phyloP scores from a whole-genome alignment of 2,888 invertebrate species.

The Neoitamus cyanurus region DNA sequence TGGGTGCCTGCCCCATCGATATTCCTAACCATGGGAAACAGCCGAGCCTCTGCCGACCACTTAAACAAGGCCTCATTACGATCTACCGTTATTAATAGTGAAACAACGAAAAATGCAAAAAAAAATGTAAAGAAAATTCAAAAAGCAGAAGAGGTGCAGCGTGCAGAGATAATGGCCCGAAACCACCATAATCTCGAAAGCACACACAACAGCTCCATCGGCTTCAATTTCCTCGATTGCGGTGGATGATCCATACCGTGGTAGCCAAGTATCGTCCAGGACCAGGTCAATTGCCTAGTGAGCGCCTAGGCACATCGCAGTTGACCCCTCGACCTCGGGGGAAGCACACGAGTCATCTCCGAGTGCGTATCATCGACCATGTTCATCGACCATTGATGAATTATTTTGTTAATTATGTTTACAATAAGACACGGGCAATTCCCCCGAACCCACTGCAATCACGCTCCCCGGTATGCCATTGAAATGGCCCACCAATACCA shows the following conservation, averaged over 20 bases:
- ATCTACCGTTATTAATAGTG: slow-evolving; percentile 8
- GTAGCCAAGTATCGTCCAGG: slow-evolving; percentile 25
- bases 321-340: neutral
- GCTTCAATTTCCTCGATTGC: neutral
- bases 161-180: neutral
- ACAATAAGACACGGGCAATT: slow-evolving; percentile 33
- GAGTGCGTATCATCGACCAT: slow-evolving; percentile 2
- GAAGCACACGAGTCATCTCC: neutral
- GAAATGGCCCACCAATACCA: neutral
- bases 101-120: neutral
- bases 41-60: neutral
- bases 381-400: slow-evolving; percentile 31
- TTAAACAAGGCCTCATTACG: slow-evolving; percentile 10
- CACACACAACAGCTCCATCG: slow-evolving; percentile 23
- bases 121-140: neutral
- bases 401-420: slow-evolving; percentile 44
- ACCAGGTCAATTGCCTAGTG: slow-evolving; percentile 26
- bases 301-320: slow-evolving; percentile 13
- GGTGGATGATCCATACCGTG: neutral
- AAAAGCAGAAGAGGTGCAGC: neutral
- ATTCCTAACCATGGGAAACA: neutral
- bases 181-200: slow-evolving; percentile 20
- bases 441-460: neutral
- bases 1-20: neutral
- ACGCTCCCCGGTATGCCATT: neutral